Evolutionary conservation across 2,888 invertebrate genomes (phyloP).

Genomic region (Rhamphomyia laevipes): DNA sequence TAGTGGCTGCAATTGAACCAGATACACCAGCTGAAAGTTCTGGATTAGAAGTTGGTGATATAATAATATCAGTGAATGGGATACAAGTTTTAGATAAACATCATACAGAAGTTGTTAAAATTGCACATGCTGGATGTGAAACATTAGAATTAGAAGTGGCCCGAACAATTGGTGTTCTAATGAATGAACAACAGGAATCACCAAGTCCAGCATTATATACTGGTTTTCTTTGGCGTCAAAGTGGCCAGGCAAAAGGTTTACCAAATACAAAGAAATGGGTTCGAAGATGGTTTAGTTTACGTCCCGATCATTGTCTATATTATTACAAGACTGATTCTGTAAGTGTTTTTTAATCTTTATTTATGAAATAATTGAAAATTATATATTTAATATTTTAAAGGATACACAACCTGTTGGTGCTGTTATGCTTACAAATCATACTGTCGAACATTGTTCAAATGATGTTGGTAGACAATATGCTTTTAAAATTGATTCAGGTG

Average conservation of each 20-base stretch:
- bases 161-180: slow-evolving; percentile 70
- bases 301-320: slow-evolving; percentile 86
- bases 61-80: slow-evolving; percentile 83
- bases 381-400: slow-evolving; percentile 35
- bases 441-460: slow-evolving; percentile 44
- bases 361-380: no score
- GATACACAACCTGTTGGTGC: slow-evolving; percentile 84
- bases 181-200: slow-evolving; percentile 50
- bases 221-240: slow-evolving; percentile 67
- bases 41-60: slow-evolving; percentile 88
- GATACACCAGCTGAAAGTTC: slow-evolving; percentile 88
- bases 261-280: slow-evolving; percentile 60
- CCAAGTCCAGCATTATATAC: slow-evolving; percentile 53
- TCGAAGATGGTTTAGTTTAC: slow-evolving; percentile 79
- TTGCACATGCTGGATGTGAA: slow-evolving; percentile 81
- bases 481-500: slow-evolving; percentile 58
- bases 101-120: slow-evolving; percentile 86
- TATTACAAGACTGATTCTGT: slow-evolving; percentile 89
- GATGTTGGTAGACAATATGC: slow-evolving; percentile 50
- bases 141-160: slow-evolving; percentile 80
- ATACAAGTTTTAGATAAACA: slow-evolving; percentile 83
- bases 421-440: slow-evolving; percentile 73
- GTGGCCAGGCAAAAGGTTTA: slow-evolving; percentile 44
- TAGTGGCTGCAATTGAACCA: slow-evolving; percentile 88
- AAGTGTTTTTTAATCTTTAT: slow-evolving; percentile 28